Base-by-base conservation (phyloP, 2,113 vertebrate species). In the Megaptera novaeangliae region DNA sequence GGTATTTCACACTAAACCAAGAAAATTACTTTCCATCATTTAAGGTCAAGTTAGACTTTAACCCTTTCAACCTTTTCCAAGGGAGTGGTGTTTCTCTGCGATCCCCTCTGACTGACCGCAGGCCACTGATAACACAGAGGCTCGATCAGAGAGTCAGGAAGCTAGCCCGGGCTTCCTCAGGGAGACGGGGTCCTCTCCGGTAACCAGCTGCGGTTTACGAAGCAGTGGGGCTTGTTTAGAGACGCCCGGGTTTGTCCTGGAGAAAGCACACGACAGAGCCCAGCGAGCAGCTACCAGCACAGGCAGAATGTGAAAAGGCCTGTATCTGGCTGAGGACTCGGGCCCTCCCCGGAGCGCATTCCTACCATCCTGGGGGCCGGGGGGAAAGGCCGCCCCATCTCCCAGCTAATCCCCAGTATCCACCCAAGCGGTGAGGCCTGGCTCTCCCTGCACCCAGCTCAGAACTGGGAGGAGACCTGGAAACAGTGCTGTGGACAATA, bases 1-100 rank as follows among this genome's bases (percentile, higher is more conserved):
- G 18, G 77, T 63, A 77, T 39, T n/a, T 64, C 36, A n/a, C 7
- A 15, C 9, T 17, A 59, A 55, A 61, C 34, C 1, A 6, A 82
- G 6, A 77, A n/a, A 29, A 39, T 31, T 0, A 25, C 52, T 52
- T 44, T 57, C 83, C 75, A 94, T 88, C 92, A 88, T 8, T 63
- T 15, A 34, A 91, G 12, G 44, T 83, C 64, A 94, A 55, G 82
- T 46, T 66, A 94, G 94, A 61, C 66, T 95, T 95, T 88, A 49
- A 86, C 66, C 34, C 1, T 2, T 84, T 87, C 91, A 80, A 46
- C 91, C 86, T 87, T 55, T 94, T 88, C 91, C 92, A 3, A 66
- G 95, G 95, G 69, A 0, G 75, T 68, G 95, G 95, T 34, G 52
- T 39, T 23, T 36, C 49, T 63, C 80, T 0, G 5, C 90, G 86